Evolutionary conservation across 2,797 vertebrate genomes (phyloP), one percentile per base, ranked within the genome.

Genomic region (Enteromius viviparus): DNA sequence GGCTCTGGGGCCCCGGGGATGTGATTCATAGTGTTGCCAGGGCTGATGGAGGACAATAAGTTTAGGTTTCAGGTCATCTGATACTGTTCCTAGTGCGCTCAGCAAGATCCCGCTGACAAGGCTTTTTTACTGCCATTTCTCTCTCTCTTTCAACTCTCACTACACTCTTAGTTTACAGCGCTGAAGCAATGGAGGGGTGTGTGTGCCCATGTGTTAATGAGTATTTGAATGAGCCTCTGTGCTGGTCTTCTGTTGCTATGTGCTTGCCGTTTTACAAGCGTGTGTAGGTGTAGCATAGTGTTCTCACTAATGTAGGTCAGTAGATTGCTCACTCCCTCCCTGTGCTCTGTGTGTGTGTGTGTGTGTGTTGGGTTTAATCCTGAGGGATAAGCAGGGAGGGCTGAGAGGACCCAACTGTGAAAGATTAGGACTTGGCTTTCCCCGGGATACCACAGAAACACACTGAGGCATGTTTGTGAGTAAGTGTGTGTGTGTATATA

Each of bases 81-180:
- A 94, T 93, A 92, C 87, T 85, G 78, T 58, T 62, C 75, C 66
- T 62, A 90, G 91, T 91, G 90, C 87, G 87, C 90, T 94, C 92
- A 93, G 94, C 92, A 90, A 90, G 91, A 92, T 93, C 90, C 88
- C 87, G 89, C 90, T 93, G 93, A 93, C 90, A 89, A 87, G 78
- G 90, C 91, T 90, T 93, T 92, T 83, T 71, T 71, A 58, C 78
- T 26, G 26, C 71, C 72, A 37, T 69, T 64, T 85, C 78, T 83
- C 42, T 40, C 37, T 34, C 34, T 64, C 80, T 58, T 82, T 74
- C 78, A 83, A 71, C 72, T 71, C 74, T 75, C 49, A 62, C 60
- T 86, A 69, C 81, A 66, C 78, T 58, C 69, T 76, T 66, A 29
- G 51, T 77, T 84, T 77, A 79, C 87, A 84, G 71, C 66, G 58